These are phyloP conservation scores for Creontiades dilutus DNA, from an alignment of 2,888 invertebrate species.

Conservation along the genomic window DNA sequence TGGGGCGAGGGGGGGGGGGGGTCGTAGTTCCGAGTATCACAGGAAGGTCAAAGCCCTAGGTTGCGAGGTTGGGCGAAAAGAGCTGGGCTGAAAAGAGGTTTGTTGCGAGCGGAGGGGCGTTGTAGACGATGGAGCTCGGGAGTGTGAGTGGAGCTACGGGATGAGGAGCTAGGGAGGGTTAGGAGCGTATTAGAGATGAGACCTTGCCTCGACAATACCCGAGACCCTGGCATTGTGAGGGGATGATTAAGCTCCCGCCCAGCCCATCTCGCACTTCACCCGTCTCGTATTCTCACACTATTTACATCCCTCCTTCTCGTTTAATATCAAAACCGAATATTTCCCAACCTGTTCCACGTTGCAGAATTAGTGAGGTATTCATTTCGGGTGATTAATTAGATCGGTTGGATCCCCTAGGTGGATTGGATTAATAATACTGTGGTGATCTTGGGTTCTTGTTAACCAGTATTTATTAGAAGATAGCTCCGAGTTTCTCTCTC, in stretches of 20 bases:
- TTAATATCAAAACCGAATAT: conserved; percentile 56
- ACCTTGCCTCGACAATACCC: conserved; percentile 55
- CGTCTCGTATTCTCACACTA: not conserved
- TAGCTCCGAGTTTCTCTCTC: not conserved
- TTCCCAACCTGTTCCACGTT: not conserved
- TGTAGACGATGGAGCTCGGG: too few relatives aligned
- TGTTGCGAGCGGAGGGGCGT: too few relatives aligned
- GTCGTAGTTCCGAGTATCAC: too few relatives aligned
- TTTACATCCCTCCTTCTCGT: conserved; percentile 31
- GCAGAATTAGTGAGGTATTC: conserved; percentile 50
- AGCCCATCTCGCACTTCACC: conserved; percentile 16
- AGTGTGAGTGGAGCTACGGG: too few relatives aligned
- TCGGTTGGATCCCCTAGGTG: conserved; percentile 25
- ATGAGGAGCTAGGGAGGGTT: not conserved
- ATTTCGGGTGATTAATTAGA: conserved; percentile 62
- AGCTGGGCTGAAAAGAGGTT: too few relatives aligned
- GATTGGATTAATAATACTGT: conserved; percentile 35
- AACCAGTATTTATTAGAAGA: conserved; percentile 26
- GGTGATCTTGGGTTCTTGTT: conserved; percentile 2
- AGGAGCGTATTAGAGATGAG: conserved; percentile 62
- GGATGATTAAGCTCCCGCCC: conserved; percentile 67
- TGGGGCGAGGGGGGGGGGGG: too few relatives aligned
- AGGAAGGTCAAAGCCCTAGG: too few relatives aligned
- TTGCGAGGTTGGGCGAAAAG: too few relatives aligned
- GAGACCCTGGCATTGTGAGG: conserved; percentile 56